These are phyloP conservation scores for Dolichotis patagonum DNA, from an alignment of 2,113 vertebrate species.

Conservation along the genomic window DNA sequence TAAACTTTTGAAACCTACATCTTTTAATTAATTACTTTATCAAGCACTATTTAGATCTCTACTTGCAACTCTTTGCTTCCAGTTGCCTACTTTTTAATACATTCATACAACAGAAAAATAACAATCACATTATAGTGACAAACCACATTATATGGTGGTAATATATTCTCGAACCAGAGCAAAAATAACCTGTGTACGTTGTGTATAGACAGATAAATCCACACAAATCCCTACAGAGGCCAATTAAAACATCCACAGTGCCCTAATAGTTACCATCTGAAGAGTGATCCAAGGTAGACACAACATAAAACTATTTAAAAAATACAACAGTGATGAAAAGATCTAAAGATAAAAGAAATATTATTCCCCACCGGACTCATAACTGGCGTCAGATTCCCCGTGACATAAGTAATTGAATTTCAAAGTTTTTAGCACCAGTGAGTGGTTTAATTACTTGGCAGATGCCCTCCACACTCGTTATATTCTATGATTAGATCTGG, in stretches of 20 bases:
- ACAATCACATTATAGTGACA: neutral
- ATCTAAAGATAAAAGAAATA: neutral
- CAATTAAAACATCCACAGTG: neutral
- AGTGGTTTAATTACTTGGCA: constrained; percentile 18
- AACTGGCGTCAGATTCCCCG: neutral
- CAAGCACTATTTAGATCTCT: neutral
- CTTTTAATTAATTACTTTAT: neutral
- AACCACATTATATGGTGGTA: neutral
- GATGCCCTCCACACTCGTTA: neutral
- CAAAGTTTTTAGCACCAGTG: neutral
- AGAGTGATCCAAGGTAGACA: neutral
- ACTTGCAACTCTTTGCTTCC: neutral
- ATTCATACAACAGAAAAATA: constrained; percentile 22
- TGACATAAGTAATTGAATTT: constrained; percentile 25
- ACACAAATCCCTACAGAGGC: neutral
- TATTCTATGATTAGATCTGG: neutral
- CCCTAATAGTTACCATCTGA: neutral
- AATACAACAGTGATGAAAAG: constrained; percentile 6
- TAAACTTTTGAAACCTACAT: neutral
- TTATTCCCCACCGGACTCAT: neutral
- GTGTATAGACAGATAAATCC: neutral
- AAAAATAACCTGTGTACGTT: neutral
- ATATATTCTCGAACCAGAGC: neutral
- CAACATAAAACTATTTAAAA: constrained; percentile 5
- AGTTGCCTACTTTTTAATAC: constrained; percentile 29